Conservation (phyloP, 2,113 vertebrate species). For the Rhombomys opimus region DNA sequence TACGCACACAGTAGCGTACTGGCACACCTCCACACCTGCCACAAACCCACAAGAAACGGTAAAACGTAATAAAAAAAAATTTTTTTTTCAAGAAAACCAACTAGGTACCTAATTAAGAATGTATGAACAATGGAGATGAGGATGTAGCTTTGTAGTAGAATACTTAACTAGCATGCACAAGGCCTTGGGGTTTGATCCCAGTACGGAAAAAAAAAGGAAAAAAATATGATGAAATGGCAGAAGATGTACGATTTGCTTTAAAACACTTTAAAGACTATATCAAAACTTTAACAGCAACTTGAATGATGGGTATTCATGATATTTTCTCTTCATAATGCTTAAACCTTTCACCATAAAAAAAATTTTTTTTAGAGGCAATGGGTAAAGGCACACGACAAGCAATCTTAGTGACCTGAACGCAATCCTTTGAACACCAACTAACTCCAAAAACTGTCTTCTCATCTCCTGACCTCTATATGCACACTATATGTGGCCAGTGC, state of each 20-base stretch:
- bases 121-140: not conserved
- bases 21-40: not conserved
- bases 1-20: not conserved
- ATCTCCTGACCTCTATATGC: not conserved
- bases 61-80: not conserved
- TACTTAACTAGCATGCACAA: not conserved
- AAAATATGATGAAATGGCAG: not conserved
- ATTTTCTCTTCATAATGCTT: constrained; percentile 52
- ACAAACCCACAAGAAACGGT: not conserved
- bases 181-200: not conserved
- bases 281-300: constrained; percentile 30
- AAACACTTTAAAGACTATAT: constrained; percentile 57
- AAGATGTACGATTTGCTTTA: constrained; percentile 57
- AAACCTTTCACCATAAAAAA: constrained; percentile 32
- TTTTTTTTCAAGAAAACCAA: not conserved
- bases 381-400: not conserved
- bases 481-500: no score
- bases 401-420: not conserved
- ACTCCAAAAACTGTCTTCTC: not conserved
- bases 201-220: not conserved
- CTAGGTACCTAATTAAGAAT: constrained; percentile 15
- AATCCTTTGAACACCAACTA: not conserved
- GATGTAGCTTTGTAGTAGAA: not conserved
- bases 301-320: not conserved
- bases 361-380: not conserved